Evolutionary conservation across 2,113 vertebrate genomes (phyloP), one percentile per base, ranked within the genome.

Genomic region (Myocastor coypus): DNA sequence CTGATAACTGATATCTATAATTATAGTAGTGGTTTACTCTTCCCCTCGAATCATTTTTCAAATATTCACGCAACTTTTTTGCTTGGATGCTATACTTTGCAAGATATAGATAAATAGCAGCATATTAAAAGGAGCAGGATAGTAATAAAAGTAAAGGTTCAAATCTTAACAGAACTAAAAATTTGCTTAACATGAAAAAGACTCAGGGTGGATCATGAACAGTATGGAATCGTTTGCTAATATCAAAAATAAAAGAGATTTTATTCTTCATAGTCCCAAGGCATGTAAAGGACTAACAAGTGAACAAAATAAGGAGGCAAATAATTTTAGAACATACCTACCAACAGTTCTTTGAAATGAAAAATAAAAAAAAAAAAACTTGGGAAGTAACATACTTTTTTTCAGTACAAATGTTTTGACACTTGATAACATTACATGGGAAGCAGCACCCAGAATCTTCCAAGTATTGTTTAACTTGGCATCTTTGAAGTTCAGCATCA

Each of bases 401-500:
- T 97, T 90, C 50, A 91, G 68, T 12, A 75, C 30, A 81, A 42
- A 46, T 95, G 32, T 80, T 71, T 92, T 86, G 73, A 80, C 61
- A 68, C 63, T 94, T 94, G 55, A 4, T 84, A 82, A 52, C 28
- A 87, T 94, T 68, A 87, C 64, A 89, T 71, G 37, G 24, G 22
- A 42, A 83, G 7, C n/a, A 77, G 13, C 26, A 22, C 12, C 37
- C 26, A 66, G 92, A 32, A 91, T 77, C 26, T 61, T 75, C 12
- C 11, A 96, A 37, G 37, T 87, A 32, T 93, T 63, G 34, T 77
- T 52, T 81, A 81, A 55, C 42, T 50, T 81, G 34, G 55, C 82
- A 89, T 40, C 87, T 94, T 88, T 97, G 91, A 95, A 94, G 68
- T 81, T 93, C 37, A 77, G 57, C 19, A 37, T 26, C 34, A 34